A percentile compares a stretch with the other conserved stretches of the same genome.
Evolutionary conservation across 1,140 invertebrate genomes (phyloP).

Genomic region (Mizuhopecten yessoensis): DNA sequence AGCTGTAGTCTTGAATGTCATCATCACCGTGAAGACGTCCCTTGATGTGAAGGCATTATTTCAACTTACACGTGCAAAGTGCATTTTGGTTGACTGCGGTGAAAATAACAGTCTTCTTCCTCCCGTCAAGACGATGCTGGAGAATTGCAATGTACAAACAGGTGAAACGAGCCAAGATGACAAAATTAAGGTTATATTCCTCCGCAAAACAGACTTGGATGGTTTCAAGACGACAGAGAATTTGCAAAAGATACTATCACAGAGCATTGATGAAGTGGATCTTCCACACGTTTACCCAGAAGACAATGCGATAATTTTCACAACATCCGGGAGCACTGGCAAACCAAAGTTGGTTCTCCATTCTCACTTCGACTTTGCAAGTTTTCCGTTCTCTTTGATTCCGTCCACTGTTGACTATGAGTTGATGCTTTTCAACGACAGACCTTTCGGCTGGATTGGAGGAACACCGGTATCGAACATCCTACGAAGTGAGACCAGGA

Average conservation of each 20-base stretch:
- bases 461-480: conserved; percentile 56
- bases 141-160: no score
- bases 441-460: conserved; percentile 61
- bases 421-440: conserved; percentile 47
- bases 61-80: neutral
- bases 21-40: neutral
- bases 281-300: conserved; percentile 46
- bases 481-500: conserved; percentile 42
- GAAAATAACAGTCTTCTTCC: neutral
- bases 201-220: neutral
- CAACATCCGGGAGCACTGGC: conserved; percentile 49
- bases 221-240: neutral
- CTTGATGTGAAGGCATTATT: neutral
- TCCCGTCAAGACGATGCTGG: no score
- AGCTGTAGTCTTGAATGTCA: neutral
- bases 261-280: neutral
- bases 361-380: conserved; percentile 42
- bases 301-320: conserved; percentile 48
- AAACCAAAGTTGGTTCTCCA: conserved; percentile 50
- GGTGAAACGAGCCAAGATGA: neutral
- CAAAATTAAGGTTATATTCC: neutral
- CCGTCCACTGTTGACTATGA: neutral
- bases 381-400: neutral
- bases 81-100: neutral
- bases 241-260: neutral